phyloP scores from a whole-genome alignment of 1,140 invertebrate genomes.

The Drosophila aff. region DNA sequence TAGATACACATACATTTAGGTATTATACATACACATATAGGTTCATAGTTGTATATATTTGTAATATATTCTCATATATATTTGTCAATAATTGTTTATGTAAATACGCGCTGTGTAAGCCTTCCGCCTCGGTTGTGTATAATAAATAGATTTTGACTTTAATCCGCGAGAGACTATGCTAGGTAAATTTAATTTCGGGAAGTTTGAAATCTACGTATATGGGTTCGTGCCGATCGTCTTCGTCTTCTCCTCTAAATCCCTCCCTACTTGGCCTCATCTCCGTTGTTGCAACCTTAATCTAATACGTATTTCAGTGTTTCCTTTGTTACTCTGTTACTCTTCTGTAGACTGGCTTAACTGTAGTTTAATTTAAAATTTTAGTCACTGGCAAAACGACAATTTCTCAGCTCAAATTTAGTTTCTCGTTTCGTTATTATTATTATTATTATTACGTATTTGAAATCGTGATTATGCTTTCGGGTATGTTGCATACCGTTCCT shows the following conservation, averaged over 20 bases:
- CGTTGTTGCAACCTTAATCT: slow-evolving; percentile 78
- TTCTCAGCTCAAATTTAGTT: slow-evolving; percentile 36
- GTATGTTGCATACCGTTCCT: slow-evolving; percentile 80
- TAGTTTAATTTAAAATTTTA: slow-evolving; percentile 68
- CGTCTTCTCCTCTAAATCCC: not conserved
- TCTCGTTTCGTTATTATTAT: slow-evolving; percentile 20
- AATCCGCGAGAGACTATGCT: slow-evolving; percentile 47
- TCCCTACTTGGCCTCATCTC: slow-evolving; percentile 38
- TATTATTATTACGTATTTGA: slow-evolving; percentile 81
- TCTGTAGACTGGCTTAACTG: slow-evolving; percentile 51
- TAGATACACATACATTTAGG: slow-evolving; percentile 62
- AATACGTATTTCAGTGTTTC: slow-evolving; percentile 80
- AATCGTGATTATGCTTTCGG: slow-evolving; percentile 83
- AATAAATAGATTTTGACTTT: slow-evolving; percentile 73
- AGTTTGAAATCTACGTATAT: slow-evolving; percentile 81
- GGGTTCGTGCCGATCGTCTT: slow-evolving; percentile 46
- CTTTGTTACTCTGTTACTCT: slow-evolving; percentile 19
- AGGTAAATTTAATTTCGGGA: slow-evolving; percentile 73
- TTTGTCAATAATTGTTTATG: slow-evolving; percentile 67
- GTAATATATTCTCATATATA: slow-evolving; percentile 66
- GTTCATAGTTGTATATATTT: slow-evolving; percentile 72
- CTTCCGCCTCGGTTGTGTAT: slow-evolving; percentile 53
- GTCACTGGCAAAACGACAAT: slow-evolving; percentile 76
- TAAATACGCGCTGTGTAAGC: slow-evolving; percentile 64
- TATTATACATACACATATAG: slow-evolving; percentile 62